Evolutionary conservation across 2,888 invertebrate genomes (phyloP), one percentile per base, ranked within the genome.

Genomic region (Peribatodes rhomboidaria): DNA sequence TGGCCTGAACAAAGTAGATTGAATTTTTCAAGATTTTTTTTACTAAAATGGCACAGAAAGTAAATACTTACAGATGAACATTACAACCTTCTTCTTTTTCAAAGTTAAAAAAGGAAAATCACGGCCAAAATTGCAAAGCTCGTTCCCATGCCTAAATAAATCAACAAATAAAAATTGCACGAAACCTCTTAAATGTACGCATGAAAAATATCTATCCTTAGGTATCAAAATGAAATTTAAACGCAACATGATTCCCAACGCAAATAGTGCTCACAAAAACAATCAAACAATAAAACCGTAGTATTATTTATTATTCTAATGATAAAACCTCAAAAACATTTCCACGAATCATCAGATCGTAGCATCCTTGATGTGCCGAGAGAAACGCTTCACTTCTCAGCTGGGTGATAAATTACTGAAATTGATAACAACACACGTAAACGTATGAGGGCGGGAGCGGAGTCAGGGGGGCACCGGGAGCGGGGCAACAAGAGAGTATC

Each of bases 381-480:
- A 80, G 92, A 91, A 75, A 87, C 81, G 85, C 18, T 87, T 88
- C 84, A 89, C 86, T 87, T 89, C 87, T 82, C 88, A 79, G 76
- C 73, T 71, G 68, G 79, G 85, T 83, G 86, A 91, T 93, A 93
- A 92, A 92, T 92, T 90, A 92, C 88, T 87, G 87, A 91, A 85
- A 92, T 92, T 92, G 92, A 93, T 93, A 92, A 92, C 92, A 92
- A 92, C 87, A 55, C 55, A 55, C 59, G 64, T 64, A 58, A 47
- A 50, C 44, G 42, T 60, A 63, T 16, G 56, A 56, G 44, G 18
- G 10, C 33, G 20, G 55, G 31, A 0, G 31, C 44, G 44, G 33
- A 44, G 8, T 46, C 20, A 55, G 55, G 33, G 13, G 2, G 1
- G 6, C 7, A 10, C 6, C 1, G 8, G 50, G 50, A 35, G 27